Evolutionary conservation across 2,113 vertebrate species (phyloP), one percentile per base, ranked within the genome.

Genomic region (Zosterops hypoxanthus): DNA sequence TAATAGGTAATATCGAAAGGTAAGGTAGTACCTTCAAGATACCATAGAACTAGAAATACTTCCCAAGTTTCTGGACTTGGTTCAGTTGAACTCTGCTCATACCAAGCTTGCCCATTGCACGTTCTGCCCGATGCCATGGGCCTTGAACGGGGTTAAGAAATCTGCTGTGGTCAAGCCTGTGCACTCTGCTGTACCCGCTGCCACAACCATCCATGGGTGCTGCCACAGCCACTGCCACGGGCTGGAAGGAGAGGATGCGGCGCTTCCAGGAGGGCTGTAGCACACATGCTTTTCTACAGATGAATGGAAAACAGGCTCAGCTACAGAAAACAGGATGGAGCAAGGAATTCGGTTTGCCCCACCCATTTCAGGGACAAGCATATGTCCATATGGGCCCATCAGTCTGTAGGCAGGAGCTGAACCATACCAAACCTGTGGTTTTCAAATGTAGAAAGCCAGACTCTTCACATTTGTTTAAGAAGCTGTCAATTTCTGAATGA

Each of bases 221-320:
- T 90, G 3, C 1, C 4, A 39, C 36, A 39, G 36, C 36, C 36
- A 39, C 63, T 8, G 5, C 76, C 6, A 3, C 5, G 0, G 26
- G 5, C 2, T 3, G 18, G 6, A 16, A 50, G 47, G 66, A 10
- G 20, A 46, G 57, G 75, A 19, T 2, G 49, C 49, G 9, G 65
- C 0, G 0, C 57, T 5, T 28, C 12, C 10, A 16, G 61, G 41
- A 59, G 49, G 16, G 26, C 13, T 16, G 25, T 1, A 5, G 31
- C 18, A 15, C 3, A 42, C 4, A 0, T 12, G 56, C 24, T 59
- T 59, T 52, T 16, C 76, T 49, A 15, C 23, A 36, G 64, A 1
- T 26, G 36, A 52, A 25, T 15, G 59, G 63, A 41, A 81, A 36
- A 49, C 36, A 26, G 41, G 49, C 17, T 66, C 47, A 16, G 57